Conservation (phyloP, 1,140 invertebrate species). For the Zaprionus kolodkinae region DNA sequence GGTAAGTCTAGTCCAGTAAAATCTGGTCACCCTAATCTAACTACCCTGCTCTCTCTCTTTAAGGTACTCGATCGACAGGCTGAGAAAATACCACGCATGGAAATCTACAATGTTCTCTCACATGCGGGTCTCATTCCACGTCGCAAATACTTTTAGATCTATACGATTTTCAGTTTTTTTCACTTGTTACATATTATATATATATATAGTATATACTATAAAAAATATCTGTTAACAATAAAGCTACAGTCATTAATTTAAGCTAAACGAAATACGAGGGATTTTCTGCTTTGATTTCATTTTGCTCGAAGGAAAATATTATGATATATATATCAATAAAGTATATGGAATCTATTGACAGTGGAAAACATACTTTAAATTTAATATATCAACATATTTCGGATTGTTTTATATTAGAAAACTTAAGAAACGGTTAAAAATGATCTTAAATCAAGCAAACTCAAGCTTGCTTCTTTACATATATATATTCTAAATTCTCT, state of each 20-base stretch:
- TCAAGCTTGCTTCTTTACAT: neutral
- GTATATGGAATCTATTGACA: too few relatives aligned
- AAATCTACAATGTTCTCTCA: slow-evolving; percentile 87
- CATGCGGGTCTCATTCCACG: slow-evolving; percentile 86
- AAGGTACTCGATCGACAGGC: slow-evolving; percentile 86
- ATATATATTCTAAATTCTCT: neutral
- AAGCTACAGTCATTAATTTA: slow-evolving; percentile 73
- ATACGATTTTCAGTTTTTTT: slow-evolving; percentile 6
- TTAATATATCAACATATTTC: neutral
- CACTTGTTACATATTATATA: neutral
- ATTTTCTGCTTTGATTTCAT: neutral
- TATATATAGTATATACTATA: neutral
- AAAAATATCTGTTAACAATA: slow-evolving; percentile 22
- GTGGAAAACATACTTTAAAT: too few relatives aligned
- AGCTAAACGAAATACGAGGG: slow-evolving; percentile 23
- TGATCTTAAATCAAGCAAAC: too few relatives aligned
- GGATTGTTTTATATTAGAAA: too few relatives aligned
- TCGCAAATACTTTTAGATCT: slow-evolving; percentile 63
- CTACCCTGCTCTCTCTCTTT: too few relatives aligned
- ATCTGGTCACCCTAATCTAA: too few relatives aligned
- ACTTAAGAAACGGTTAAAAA: too few relatives aligned
- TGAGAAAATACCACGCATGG: slow-evolving; percentile 85
- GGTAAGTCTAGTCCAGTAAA: slow-evolving; percentile 70
- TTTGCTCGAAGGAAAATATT: too few relatives aligned
- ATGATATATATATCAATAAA: too few relatives aligned